Evolutionary conservation across 2,888 invertebrate genomes (phyloP).

Genomic region (Dasypogon diadema): DNA sequence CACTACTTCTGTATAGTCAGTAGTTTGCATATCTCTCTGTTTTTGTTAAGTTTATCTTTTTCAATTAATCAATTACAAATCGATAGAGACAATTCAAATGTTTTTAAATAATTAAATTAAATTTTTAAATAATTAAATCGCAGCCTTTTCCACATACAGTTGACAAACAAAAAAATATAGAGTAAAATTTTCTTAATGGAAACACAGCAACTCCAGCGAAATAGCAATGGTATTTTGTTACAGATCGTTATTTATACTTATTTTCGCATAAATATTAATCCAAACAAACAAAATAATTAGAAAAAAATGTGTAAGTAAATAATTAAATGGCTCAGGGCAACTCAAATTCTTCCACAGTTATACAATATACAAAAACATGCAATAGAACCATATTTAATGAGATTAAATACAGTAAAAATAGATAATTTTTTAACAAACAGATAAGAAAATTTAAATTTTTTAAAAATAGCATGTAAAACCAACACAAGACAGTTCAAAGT

Average conservation of each 20-base stretch:
- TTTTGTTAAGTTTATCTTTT: too few relatives aligned
- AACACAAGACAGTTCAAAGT: conserved; percentile 55
- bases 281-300: conserved; percentile 31
- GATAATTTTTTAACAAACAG: conserved; percentile 53
- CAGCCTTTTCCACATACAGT: conserved; percentile 22
- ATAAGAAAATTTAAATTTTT: conserved; percentile 48
- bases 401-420: conserved; percentile 53
- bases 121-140: conserved; percentile 18
- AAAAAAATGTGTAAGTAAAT: conserved; percentile 4
- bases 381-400: conserved; percentile 59
- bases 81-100: too few relatives aligned
- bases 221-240: conserved; percentile 40
- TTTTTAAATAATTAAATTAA: conserved; percentile 46
- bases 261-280: conserved; percentile 38
- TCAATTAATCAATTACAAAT: too few relatives aligned
- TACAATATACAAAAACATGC: conserved; percentile 57
- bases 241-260: conserved; percentile 44
- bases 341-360: conserved; percentile 68
- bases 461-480: conserved; percentile 43
- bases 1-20: too few relatives aligned
- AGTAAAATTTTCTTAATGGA: too few relatives aligned
- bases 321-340: conserved; percentile 69
- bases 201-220: too few relatives aligned
- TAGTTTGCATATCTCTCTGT: too few relatives aligned
- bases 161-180: conserved; percentile 44